Conservation (phyloP, 2,797 vertebrate genomes). For the Esox lucius region DNA sequence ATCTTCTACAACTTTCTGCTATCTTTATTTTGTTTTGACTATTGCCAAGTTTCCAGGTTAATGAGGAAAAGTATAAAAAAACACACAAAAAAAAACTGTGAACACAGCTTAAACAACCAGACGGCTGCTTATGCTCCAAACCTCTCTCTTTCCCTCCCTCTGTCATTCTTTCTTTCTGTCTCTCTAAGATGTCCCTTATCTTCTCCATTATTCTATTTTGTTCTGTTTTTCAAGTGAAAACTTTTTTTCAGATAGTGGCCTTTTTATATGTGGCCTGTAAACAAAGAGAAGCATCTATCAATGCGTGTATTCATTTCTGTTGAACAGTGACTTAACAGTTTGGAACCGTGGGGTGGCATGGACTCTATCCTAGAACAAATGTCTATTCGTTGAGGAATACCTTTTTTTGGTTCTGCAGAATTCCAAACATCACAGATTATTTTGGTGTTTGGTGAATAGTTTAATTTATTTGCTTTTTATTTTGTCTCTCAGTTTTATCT, state of each 20-base stretch:
- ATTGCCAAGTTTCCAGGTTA: conserved; percentile 73
- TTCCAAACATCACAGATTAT: conserved; percentile 73
- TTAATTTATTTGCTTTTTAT: conserved; percentile 77
- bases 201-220: conserved; percentile 47
- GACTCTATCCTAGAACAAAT: conserved; percentile 74
- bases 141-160: conserved; percentile 39
- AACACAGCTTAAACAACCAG: conserved; percentile 78
- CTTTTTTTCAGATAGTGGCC: conserved; percentile 77
- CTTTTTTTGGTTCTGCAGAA: conserved; percentile 63
- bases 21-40: conserved; percentile 56
- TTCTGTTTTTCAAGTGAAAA: conserved; percentile 58
- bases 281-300: conserved; percentile 69
- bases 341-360: conserved; percentile 59
- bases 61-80: too few relatives aligned
- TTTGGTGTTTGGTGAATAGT: conserved; percentile 73
- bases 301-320: conserved; percentile 61
- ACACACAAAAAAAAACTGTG: conserved; percentile 73
- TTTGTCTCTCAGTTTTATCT: conserved; percentile 60
- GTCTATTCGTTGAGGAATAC: conserved; percentile 59
- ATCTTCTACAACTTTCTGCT: conserved; percentile 54
- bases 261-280: conserved; percentile 76
- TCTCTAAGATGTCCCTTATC: conserved; percentile 36
- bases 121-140: conserved; percentile 71
- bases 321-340: conserved; percentile 68
- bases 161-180: background rate